phyloP scores from a whole-genome alignment of 2,797 vertebrate genomes.

The Tragelaphus eurycerus region DNA sequence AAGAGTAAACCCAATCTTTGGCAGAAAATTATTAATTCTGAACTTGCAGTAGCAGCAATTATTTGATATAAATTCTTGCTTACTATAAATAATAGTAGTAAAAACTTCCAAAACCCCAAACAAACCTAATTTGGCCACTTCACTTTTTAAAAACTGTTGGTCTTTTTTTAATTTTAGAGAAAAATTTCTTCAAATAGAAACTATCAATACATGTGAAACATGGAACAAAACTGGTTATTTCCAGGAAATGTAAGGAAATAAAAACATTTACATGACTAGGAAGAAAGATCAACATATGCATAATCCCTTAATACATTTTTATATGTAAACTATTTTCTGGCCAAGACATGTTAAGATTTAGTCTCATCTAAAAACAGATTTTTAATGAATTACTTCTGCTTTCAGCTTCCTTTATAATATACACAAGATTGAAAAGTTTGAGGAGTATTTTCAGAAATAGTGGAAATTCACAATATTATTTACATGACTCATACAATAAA shows the following conservation, averaged over 20 bases:
- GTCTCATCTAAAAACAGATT: background rate
- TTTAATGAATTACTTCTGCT: background rate
- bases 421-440: background rate
- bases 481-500: background rate
- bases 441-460: background rate
- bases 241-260: conserved; percentile 1
- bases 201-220: background rate
- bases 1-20: background rate
- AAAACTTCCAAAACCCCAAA: background rate
- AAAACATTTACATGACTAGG: background rate
- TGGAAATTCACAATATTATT: background rate
- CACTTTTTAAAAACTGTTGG: background rate
- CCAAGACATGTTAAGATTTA: background rate
- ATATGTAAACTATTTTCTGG: background rate
- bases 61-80: background rate
- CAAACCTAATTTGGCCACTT: background rate
- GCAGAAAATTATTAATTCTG: background rate
- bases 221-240: background rate
- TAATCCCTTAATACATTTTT: background rate
- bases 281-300: background rate
- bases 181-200: background rate
- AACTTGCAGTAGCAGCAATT: background rate
- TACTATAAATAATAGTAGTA: background rate
- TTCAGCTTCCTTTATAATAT: background rate
- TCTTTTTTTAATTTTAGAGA: background rate